These are phyloP conservation scores for Apostichopus leukothele DNA, from an alignment of 53 echinoderm and acorn worm species.

Conservation along the genomic window DNA sequence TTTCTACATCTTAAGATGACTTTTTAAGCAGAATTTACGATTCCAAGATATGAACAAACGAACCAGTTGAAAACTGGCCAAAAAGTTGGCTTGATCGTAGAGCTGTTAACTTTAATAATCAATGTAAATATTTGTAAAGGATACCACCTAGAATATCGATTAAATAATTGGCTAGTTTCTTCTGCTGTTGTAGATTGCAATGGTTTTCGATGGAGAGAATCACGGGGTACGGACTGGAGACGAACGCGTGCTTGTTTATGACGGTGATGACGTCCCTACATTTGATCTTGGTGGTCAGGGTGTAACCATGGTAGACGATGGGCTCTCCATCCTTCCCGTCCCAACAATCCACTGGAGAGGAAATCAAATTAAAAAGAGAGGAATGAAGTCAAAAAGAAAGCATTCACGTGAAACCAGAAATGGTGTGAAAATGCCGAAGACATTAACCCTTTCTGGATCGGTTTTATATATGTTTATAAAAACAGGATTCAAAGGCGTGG, in stretches of 20 bases:
- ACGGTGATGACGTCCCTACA: slow-evolving; percentile 89
- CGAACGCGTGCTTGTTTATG: slow-evolving; percentile 94
- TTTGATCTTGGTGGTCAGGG: slow-evolving; percentile 90
- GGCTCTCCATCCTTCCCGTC: slow-evolving; percentile 98
- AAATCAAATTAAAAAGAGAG: too few relatives aligned
- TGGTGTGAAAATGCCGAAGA: too few relatives aligned
- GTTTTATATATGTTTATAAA: too few relatives aligned
- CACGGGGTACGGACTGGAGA: slow-evolving; percentile 91
- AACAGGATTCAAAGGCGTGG: too few relatives aligned
- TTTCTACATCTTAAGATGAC: too few relatives aligned
- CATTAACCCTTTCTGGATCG: too few relatives aligned
- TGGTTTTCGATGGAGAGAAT: slow-evolving; percentile 97
- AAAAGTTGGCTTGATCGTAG: too few relatives aligned
- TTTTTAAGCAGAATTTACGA: too few relatives aligned
- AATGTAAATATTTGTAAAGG: slow-evolving; percentile 52
- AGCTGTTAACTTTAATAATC: not conserved
- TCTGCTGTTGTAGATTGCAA: slow-evolving; percentile 93
- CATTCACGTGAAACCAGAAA: too few relatives aligned
- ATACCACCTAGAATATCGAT: slow-evolving; percentile 93
- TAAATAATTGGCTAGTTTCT: slow-evolving; percentile 89
- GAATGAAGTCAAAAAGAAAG: too few relatives aligned
- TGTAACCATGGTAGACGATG: slow-evolving; percentile 97
- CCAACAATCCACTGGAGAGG: slow-evolving; percentile 88
- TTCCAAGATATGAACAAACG: too few relatives aligned
- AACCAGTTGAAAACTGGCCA: too few relatives aligned